Percentiles rank a stretch among this genome's conserved stretches.
phyloP scores from a whole-genome alignment of 2,113 vertebrate species.

The Gobiocypris rarus region DNA sequence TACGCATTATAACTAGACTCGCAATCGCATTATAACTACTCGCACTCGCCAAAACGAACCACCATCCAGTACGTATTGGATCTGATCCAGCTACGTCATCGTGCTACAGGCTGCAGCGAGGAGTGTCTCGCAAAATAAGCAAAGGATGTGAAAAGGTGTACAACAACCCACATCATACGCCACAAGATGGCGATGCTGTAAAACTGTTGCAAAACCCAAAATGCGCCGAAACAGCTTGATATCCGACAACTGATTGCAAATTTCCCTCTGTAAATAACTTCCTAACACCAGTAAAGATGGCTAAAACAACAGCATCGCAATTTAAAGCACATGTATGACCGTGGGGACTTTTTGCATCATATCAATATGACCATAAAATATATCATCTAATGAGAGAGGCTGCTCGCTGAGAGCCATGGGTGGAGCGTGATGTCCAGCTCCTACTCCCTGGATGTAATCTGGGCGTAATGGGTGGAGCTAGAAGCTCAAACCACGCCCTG shows the following conservation, averaged over 20 bases:
- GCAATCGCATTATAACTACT: too few relatives aligned
- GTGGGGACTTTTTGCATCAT: background rate
- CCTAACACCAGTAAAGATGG: background rate
- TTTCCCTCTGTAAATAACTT: background rate
- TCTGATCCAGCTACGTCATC: too few relatives aligned
- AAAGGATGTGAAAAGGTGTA: too few relatives aligned
- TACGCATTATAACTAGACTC: too few relatives aligned
- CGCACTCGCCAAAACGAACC: too few relatives aligned
- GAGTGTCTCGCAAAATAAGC: too few relatives aligned
- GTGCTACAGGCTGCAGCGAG: too few relatives aligned
- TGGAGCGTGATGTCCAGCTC: background rate
- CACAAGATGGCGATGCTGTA: constrained; percentile 59
- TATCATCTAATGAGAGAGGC: background rate
- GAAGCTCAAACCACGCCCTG: too few relatives aligned
- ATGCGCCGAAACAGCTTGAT: background rate
- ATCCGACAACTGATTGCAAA: background rate
- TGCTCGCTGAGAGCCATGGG: too few relatives aligned
- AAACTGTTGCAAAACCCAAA: background rate
- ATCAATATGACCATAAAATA: background rate
- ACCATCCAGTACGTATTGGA: too few relatives aligned
- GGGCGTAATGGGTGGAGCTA: too few relatives aligned
- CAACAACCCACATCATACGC: background rate
- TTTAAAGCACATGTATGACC: background rate
- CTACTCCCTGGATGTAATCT: too few relatives aligned
- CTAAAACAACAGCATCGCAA: background rate